These are phyloP conservation scores for Eciton burchellii DNA, from an alignment of 1,140 invertebrate species.

Conservation along the genomic window DNA sequence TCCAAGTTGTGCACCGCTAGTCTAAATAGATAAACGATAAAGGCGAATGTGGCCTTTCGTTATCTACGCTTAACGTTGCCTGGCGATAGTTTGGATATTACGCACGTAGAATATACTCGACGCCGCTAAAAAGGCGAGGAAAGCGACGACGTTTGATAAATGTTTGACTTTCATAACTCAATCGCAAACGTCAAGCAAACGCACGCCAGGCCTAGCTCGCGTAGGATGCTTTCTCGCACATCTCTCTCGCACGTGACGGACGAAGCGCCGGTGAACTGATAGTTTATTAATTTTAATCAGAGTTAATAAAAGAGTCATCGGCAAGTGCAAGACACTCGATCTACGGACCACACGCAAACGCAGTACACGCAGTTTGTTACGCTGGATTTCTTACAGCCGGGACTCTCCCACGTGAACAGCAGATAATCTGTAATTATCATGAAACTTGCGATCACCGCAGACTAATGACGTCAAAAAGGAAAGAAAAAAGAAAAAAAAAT, in stretches of 20 bases:
- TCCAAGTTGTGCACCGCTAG: neutral
- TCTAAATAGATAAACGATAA: conserved; percentile 23
- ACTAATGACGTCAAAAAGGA: too few relatives aligned
- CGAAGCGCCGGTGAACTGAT: neutral
- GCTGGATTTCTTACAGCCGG: neutral
- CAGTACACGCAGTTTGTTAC: neutral
- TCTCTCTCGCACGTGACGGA: neutral
- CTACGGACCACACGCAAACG: conserved; percentile 30
- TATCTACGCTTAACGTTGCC: neutral
- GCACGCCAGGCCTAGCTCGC: too few relatives aligned
- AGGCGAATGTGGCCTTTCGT: neutral
- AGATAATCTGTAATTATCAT: neutral
- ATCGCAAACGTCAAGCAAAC: conserved; percentile 51
- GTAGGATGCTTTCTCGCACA: too few relatives aligned
- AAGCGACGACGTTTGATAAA: too few relatives aligned
- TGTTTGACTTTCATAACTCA: conserved; percentile 30
- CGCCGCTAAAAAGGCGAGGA: conserved; percentile 35
- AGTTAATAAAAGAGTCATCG: conserved; percentile 41
- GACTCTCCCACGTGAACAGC: neutral
- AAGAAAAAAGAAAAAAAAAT: too few relatives aligned
- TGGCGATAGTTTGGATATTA: conserved; percentile 9
- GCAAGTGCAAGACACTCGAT: neutral
- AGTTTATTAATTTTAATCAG: conserved; percentile 2
- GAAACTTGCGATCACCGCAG: too few relatives aligned
- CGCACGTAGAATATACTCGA: conserved; percentile 9